Base-by-base conservation (phyloP, 2,113 vertebrate genomes). In the Tupaia tana region DNA sequence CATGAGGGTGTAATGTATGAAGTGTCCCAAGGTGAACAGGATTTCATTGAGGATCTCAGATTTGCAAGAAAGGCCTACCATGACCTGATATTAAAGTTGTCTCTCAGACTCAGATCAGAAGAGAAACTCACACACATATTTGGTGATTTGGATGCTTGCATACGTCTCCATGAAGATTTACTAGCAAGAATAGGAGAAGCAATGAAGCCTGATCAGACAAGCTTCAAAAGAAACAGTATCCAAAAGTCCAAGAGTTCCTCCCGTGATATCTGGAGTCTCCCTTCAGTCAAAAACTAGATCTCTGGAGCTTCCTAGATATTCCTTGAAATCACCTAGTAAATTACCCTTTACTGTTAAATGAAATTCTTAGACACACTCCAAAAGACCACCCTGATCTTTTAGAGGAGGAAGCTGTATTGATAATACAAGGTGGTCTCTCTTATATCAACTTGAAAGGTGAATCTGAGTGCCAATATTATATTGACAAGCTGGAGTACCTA, bases 1-100 rank as follows among this genome's bases (percentile, higher is more conserved):
- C 99, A 99, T 59, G 99, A 99, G 95, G 99, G 99, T 99, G 99
- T 99, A 91, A 99, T 99, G 97, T 99, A 99, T 93, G 99, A 99
- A 98, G 98, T 99, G 98, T 99, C 98, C 97, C 99, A 99, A 74
- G 99, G 99, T 54, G 99, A 99, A 89, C 99, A 99, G 95, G 99
- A 99, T 97, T 98, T 99, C 90, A 99, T 99, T 4, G 99, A 99
- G 90, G 99, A 99, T 97, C 99, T 99, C 84, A 99, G 99, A 97
- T 99, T 99, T 31, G 99, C 99, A 97, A 99, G 99, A 94, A 99
- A 99, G 99, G 99, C 99, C 69, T 99, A 99, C 96, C 99, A 99
- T 0, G 99, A 99, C 75, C 99, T 99, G 1, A 99, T 99, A 99
- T 98, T 99, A 98, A 99, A 99, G 97, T 98, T 99, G 61, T 99